Conservation (phyloP, 2,888 invertebrate species). For the Ischnura elegans region DNA sequence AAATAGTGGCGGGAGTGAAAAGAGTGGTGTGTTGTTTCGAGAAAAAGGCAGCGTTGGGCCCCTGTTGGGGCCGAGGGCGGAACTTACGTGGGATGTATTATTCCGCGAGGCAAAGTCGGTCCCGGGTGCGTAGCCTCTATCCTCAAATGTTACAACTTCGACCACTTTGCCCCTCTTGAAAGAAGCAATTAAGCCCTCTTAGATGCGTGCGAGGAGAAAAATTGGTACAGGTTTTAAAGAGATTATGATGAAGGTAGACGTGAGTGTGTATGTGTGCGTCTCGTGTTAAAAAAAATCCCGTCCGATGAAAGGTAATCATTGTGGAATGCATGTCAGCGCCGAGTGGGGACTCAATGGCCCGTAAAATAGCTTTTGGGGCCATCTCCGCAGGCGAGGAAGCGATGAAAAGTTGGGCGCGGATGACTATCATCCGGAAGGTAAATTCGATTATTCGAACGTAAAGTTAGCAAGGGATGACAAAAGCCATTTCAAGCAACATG, state of each 20-base stretch:
- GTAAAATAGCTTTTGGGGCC: background rate
- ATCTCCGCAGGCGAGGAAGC: background rate
- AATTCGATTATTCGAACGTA: background rate
- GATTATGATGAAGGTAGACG: background rate
- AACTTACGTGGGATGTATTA: slow-evolving; percentile 31
- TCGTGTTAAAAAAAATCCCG: background rate
- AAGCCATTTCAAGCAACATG: background rate
- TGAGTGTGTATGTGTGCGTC: background rate
- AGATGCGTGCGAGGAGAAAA: background rate
- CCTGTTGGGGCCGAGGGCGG: background rate
- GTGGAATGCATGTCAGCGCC: background rate
- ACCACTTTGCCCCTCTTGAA: background rate
- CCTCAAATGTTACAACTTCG: background rate
- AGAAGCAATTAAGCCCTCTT: background rate
- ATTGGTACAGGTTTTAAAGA: background rate
- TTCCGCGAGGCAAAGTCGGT: background rate
- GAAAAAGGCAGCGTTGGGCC: background rate
- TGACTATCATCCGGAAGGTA: background rate
- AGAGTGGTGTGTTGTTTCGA: slow-evolving; percentile 39
- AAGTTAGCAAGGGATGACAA: background rate
- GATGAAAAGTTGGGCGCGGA: background rate
- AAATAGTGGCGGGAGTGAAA: background rate
- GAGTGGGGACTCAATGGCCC: background rate
- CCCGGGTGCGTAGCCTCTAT: background rate
- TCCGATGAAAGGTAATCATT: slow-evolving; percentile 9